phyloP scores from a whole-genome alignment of 2,797 vertebrate genomes.

The Eleutherodactylus coqui region DNA sequence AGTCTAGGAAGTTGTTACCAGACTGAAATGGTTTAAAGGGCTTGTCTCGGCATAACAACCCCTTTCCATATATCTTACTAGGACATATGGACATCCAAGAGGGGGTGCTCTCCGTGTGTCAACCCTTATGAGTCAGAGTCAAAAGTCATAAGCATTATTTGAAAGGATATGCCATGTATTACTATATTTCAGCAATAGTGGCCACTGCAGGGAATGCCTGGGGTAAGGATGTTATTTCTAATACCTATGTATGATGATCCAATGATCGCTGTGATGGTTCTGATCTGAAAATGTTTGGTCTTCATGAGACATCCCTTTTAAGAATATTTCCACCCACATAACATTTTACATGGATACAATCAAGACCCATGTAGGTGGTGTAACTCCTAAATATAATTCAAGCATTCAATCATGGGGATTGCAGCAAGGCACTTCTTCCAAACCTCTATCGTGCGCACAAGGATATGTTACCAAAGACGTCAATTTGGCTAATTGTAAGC shows the following conservation, averaged over 20 bases:
- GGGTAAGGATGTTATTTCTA: no score
- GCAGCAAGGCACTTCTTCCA: background rate
- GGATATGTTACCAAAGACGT: background rate
- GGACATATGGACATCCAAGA: background rate
- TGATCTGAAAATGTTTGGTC: background rate
- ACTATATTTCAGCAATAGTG: background rate
- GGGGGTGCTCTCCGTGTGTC: background rate
- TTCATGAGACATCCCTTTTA: background rate
- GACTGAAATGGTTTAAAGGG: background rate
- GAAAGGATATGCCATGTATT: background rate
- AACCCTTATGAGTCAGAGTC: background rate
- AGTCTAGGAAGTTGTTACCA: background rate
- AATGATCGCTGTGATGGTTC: background rate
- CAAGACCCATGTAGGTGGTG: background rate
- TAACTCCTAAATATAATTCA: background rate
- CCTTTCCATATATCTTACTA: background rate
- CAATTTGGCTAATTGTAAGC: no score
- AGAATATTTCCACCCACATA: background rate
- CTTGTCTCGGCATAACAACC: background rate
- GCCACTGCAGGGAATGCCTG: background rate
- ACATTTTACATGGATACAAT: background rate
- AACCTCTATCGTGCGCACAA: background rate
- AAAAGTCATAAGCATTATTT: background rate
- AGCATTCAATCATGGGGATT: background rate
- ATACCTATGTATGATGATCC: background rate